phyloP scores from a whole-genome alignment of 2,113 vertebrate species.

The Fulmarus glacialis region DNA sequence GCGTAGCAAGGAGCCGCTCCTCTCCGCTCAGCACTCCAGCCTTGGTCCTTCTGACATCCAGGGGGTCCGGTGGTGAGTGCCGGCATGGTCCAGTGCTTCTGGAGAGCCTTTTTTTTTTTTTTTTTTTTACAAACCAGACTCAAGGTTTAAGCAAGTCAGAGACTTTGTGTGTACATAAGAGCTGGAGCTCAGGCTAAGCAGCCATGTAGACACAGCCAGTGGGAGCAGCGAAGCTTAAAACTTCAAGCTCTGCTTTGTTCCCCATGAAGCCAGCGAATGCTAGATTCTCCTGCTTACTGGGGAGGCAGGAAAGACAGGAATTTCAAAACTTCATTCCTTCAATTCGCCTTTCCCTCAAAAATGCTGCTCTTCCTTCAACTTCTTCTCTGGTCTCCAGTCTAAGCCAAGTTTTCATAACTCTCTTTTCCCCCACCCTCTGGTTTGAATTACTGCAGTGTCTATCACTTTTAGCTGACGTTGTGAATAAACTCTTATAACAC shows the following conservation, averaged over 20 bases:
- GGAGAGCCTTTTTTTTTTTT: neutral
- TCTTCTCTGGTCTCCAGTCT: constrained; percentile 33
- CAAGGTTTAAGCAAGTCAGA: neutral
- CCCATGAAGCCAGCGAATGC: rapidly evolving
- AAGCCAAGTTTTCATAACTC: constrained; percentile 66
- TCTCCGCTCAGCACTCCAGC: neutral
- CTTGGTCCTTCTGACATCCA: neutral
- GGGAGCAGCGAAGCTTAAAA: neutral
- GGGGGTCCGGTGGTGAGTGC: rapidly evolving
- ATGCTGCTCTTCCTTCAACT: constrained; percentile 66
- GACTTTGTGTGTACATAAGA: neutral
- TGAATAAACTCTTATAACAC: neutral
- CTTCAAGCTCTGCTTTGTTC: constrained; percentile 44
- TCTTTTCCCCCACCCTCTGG: constrained; percentile 4
- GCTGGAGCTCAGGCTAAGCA: neutral
- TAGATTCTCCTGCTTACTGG: constrained; percentile 18
- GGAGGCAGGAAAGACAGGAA: constrained; percentile 63
- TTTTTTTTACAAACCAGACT: neutral
- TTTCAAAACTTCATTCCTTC: constrained; percentile 69
- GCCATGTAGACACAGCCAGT: neutral
- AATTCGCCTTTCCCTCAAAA: constrained; percentile 62
- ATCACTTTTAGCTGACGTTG: constrained; percentile 53
- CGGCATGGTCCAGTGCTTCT: neutral
- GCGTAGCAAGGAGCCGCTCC: neutral
- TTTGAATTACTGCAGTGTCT: constrained; percentile 64